Percentiles rank a stretch among this genome's conserved stretches.
Evolutionary conservation across 2,113 vertebrate species (phyloP).

Genomic region (Oenanthe melanoleuca): DNA sequence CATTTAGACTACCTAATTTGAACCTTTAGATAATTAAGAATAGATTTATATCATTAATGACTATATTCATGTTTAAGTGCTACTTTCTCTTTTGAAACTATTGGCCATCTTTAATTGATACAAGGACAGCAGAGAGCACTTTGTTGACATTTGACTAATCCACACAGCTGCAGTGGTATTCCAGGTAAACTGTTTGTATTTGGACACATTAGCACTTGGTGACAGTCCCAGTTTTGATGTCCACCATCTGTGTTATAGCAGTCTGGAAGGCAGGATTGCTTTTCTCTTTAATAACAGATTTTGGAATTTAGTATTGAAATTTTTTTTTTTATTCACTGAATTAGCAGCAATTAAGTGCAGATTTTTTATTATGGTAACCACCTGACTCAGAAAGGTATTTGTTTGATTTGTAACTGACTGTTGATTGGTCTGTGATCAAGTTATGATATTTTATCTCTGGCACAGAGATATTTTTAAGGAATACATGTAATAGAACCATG

Average conservation of each 20-base stretch:
- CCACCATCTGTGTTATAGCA: rapidly evolving
- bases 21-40: not conserved
- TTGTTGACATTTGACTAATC: not conserved
- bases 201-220: not conserved
- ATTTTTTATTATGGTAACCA: not conserved
- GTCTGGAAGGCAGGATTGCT: not conserved
- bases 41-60: not conserved
- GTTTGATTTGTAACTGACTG: not conserved
- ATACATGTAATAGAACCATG: not conserved
- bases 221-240: not conserved
- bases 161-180: not conserved
- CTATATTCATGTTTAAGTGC: not conserved
- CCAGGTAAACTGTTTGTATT: not conserved
- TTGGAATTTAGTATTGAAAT: not conserved
- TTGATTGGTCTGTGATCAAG: not conserved
- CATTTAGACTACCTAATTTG: not conserved
- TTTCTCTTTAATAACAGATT: not conserved
- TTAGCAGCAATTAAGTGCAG: not conserved
- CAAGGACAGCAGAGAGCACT: not conserved
- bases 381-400: not conserved
- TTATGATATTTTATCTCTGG: not conserved
- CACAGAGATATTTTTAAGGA: not conserved
- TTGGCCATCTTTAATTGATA: not conserved
- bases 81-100: not conserved
- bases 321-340: not conserved